These are phyloP conservation scores for Eristalis pertinax DNA, from an alignment of 2,888 invertebrate genomes.

Conservation along the genomic window DNA sequence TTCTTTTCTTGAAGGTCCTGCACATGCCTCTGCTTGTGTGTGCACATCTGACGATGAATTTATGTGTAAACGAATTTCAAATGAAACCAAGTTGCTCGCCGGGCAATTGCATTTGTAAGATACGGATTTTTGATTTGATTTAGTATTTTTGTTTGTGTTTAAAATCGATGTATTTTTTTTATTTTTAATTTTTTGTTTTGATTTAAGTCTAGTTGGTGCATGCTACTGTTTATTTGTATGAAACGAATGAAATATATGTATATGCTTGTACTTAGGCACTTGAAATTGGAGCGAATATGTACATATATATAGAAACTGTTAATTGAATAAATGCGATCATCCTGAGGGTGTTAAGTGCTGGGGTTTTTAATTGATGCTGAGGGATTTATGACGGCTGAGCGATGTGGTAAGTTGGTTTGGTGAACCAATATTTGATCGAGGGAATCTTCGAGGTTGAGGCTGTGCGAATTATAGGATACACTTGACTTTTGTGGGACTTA, in stretches of 20 bases:
- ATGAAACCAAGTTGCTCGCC: conserved; percentile 1
- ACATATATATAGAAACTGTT: background rate
- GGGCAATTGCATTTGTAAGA: conserved; percentile 22
- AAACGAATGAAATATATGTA: conserved; percentile 32
- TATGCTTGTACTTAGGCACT: conserved; percentile 18
- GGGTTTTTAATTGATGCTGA: background rate
- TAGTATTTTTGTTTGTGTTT: background rate
- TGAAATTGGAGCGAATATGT: background rate
- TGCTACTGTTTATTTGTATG: background rate
- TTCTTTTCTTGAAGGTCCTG: conserved; percentile 24
- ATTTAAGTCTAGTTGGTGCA: background rate
- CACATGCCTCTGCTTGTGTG: background rate
- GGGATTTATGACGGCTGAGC: background rate
- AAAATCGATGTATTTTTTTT: conserved; percentile 3
- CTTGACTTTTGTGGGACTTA: too few relatives aligned
- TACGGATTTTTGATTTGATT: conserved; percentile 11
- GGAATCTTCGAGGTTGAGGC: too few relatives aligned
- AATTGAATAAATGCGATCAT: background rate
- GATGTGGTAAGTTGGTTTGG: too few relatives aligned
- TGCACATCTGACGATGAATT: background rate
- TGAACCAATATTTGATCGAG: too few relatives aligned
- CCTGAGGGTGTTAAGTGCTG: background rate
- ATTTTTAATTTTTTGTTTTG: too few relatives aligned
- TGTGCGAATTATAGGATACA: too few relatives aligned
- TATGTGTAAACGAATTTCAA: background rate